phyloP scores from a whole-genome alignment of 2,113 vertebrate species.

The Siniperca knerii region DNA sequence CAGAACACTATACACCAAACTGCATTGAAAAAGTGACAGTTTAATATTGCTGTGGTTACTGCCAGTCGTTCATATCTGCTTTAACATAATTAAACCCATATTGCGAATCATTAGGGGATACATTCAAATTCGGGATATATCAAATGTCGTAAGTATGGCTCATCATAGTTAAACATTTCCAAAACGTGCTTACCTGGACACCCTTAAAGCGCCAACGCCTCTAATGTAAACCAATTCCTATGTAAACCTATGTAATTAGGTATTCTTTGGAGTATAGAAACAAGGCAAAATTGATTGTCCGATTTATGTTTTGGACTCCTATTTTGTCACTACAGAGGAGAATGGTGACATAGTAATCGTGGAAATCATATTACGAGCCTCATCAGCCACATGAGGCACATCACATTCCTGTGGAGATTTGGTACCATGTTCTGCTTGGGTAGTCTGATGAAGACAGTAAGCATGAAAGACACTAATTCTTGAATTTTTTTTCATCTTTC shows the following conservation, averaged over 20 bases:
- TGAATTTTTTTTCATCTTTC: constrained; percentile 7
- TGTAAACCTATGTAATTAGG: too few relatives aligned
- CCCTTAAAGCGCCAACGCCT: not conserved
- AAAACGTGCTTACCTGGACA: not conserved
- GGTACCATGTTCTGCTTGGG: constrained; percentile 4
- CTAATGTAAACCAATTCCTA: not conserved
- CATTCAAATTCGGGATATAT: constrained; percentile 14
- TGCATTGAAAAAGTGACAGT: not conserved
- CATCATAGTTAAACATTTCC: not conserved
- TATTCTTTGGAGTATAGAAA: not conserved
- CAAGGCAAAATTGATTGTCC: not conserved
- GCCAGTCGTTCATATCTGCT: fast-evolving
- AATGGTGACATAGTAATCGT: not conserved
- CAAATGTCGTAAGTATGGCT: not conserved
- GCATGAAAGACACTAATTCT: constrained; percentile 20
- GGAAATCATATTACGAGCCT: not conserved
- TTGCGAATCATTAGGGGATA: fast-evolving
- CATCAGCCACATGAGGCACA: not conserved
- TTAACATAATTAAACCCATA: fast-evolving
- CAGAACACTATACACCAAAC: not conserved
- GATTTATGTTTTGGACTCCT: not conserved
- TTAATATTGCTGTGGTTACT: not conserved
- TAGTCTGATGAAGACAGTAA: constrained; percentile 33
- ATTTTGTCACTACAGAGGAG: not conserved
- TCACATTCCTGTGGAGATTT: constrained; percentile 65